A percentile compares a stretch with the other conserved stretches of the same genome.
Evolutionary conservation across 1,140 invertebrate genomes (phyloP).

Genomic region (Piezodorus guildinii): DNA sequence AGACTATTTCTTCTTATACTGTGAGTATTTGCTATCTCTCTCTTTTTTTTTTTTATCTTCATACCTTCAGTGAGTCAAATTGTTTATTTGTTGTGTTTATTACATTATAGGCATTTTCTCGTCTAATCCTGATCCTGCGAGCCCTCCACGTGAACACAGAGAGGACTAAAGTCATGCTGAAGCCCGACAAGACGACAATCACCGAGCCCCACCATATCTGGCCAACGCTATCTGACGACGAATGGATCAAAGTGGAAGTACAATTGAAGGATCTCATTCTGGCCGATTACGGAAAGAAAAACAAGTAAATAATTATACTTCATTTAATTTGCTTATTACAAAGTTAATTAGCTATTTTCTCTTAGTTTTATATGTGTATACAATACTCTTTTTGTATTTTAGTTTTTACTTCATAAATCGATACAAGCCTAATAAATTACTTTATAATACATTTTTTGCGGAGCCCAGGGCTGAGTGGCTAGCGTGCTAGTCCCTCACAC

Average conservation of each 20-base stretch:
- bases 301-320: constrained; percentile 55
- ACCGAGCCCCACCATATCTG: constrained; percentile 99
- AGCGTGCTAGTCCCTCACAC: too few relatives aligned
- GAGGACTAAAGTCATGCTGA: constrained; percentile 89
- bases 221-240: constrained; percentile 93
- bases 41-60: too few relatives aligned
- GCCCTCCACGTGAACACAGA: constrained; percentile 99
- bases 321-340: too few relatives aligned
- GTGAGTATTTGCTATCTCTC: constrained; percentile 36
- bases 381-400: too few relatives aligned
- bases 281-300: constrained; percentile 99
- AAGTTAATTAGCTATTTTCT: too few relatives aligned
- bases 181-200: constrained; percentile 97
- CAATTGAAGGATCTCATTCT: constrained; percentile 96
- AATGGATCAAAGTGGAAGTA: constrained; percentile 99
- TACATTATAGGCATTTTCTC: constrained; percentile 70
- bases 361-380: too few relatives aligned
- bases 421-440: too few relatives aligned
- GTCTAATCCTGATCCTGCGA: constrained; percentile 90
- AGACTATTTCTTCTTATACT: constrained; percentile 89
- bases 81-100: neutral
- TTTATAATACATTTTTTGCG: too few relatives aligned
- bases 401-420: too few relatives aligned
- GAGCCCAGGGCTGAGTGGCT: too few relatives aligned
- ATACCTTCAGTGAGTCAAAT: too few relatives aligned